Percentiles rank a stretch among this genome's conserved stretches.
These are phyloP conservation scores for Anoplophora glabripennis DNA, from an alignment of 1,140 invertebrate species.

Conservation along the genomic window DNA sequence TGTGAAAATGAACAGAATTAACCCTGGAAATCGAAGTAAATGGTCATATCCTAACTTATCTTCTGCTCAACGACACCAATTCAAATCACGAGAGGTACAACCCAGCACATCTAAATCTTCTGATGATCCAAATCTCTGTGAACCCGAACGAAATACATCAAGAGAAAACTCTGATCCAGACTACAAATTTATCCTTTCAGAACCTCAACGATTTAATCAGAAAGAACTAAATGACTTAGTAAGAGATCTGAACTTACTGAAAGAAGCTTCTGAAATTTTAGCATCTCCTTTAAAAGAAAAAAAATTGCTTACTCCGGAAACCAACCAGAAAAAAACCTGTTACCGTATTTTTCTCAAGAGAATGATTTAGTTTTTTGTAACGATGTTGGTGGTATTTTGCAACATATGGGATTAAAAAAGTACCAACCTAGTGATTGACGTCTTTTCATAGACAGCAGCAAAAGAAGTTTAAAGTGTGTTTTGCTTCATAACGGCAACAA, in stretches of 20 bases:
- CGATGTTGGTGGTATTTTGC: not conserved
- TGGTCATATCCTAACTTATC: not conserved
- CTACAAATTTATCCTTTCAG: not conserved
- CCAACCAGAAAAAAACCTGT: not conserved
- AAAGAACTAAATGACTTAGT: not conserved
- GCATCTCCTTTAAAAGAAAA: not conserved
- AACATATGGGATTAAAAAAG: not conserved
- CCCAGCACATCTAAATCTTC: not conserved
- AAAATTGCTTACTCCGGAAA: not conserved
- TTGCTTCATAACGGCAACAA: slow-evolving; percentile 48
- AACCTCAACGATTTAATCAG: not conserved
- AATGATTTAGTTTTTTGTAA: not conserved
- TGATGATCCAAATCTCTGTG: not conserved
- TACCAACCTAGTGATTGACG: slow-evolving; percentile 20
- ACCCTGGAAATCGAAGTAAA: not conserved
- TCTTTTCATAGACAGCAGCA: slow-evolving; percentile 42
- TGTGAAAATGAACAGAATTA: too few species aligned
- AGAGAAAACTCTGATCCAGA: slow-evolving; percentile 4
- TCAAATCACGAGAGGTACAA: too few species aligned
- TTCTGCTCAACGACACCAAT: not conserved
- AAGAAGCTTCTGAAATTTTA: slow-evolving; percentile 2
- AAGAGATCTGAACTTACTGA: not conserved
- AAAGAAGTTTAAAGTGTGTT: slow-evolving; percentile 40
- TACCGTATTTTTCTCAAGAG: not conserved
- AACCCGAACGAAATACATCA: not conserved